These are phyloP conservation scores for Campylomormyrus tamandua DNA, from an alignment of 2,113 vertebrate genomes.

Conservation along the genomic window DNA sequence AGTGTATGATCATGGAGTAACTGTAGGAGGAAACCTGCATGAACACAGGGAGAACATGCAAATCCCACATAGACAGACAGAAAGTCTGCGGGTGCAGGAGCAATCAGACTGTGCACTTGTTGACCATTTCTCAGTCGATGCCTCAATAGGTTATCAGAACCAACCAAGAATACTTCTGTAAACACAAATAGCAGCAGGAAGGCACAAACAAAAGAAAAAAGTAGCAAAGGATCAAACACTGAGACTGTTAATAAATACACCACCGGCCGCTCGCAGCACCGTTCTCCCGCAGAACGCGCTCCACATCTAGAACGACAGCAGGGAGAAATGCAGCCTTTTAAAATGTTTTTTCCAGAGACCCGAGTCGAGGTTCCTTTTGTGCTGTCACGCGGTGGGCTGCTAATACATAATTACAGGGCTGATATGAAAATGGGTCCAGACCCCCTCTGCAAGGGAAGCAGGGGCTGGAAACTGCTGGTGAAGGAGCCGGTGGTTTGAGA, in stretches of 20 bases:
- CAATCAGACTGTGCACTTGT: not conserved
- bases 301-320: not conserved
- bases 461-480: conserved; percentile 28
- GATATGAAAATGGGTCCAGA: conserved; percentile 26
- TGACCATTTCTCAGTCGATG: not conserved
- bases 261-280: not conserved
- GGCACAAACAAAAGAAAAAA: not conserved
- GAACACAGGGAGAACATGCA: not conserved
- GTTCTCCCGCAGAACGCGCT: conserved; percentile 39
- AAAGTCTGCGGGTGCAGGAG: not conserved
- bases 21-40: too few species aligned
- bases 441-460: not conserved
- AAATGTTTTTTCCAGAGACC: not conserved
- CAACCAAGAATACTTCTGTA: not conserved
- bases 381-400: conserved; percentile 30
- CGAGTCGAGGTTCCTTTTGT: conserved; percentile 15
- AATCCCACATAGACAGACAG: not conserved
- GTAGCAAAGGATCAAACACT: not conserved
- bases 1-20: not conserved
- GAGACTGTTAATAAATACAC: not conserved
- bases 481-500: conserved; percentile 13
- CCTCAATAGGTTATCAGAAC: not conserved
- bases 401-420: conserved; percentile 35
- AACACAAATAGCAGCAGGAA: not conserved
- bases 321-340: not conserved